These are phyloP conservation scores for Callyntrura sp. DNA, from an alignment of 2,888 invertebrate species.

Conservation along the genomic window DNA sequence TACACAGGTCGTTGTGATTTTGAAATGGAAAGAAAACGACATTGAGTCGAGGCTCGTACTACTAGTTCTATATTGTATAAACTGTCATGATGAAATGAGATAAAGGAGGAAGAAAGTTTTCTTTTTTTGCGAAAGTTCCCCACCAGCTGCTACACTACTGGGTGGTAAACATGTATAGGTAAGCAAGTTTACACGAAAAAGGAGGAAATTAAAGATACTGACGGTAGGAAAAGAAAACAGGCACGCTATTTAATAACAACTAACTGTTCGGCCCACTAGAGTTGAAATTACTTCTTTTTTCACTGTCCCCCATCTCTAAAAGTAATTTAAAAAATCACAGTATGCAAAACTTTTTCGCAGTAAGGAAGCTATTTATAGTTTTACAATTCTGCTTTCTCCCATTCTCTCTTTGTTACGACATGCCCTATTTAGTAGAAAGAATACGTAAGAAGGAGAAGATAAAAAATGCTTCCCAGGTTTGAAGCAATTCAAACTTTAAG, in stretches of 20 bases:
- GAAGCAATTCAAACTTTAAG: background rate
- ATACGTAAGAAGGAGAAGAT: background rate
- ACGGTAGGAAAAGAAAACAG: background rate
- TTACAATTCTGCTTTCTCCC: background rate
- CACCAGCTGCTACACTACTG: background rate
- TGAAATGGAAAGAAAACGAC: background rate
- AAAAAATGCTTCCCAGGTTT: background rate
- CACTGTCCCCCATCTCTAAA: slow-evolving; percentile 1
- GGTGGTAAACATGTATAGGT: background rate
- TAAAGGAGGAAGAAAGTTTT: background rate
- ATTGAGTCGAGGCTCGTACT: background rate
- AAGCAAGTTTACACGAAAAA: background rate
- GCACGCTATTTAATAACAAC: background rate
- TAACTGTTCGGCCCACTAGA: slow-evolving; percentile 2
- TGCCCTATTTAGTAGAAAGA: background rate
- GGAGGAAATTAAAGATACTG: background rate
- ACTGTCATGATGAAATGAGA: background rate
- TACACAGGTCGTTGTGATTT: background rate
- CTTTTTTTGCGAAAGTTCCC: background rate
- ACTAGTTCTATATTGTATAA: background rate
- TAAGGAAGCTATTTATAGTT: slow-evolving; percentile 7
- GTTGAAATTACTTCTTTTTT: background rate
- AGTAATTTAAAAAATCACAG: slow-evolving; percentile 31
- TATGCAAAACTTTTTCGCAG: background rate
- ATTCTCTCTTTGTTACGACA: background rate